Percentiles rank a stretch among this genome's conserved stretches.
Conservation (phyloP, 1,140 invertebrate genomes). For the Dolichoris vasculosae region DNA sequence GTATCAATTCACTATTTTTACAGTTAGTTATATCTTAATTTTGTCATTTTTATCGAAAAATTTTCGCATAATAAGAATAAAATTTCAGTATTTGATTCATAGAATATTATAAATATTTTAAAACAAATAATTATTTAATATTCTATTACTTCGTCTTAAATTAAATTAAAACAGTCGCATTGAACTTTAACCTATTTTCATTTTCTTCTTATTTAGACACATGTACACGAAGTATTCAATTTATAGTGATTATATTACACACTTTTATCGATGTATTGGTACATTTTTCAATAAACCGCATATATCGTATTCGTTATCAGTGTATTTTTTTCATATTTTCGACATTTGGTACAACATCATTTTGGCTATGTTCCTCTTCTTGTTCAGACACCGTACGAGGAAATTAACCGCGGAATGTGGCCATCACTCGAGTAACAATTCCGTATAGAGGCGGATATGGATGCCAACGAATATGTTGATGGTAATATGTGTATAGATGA, state of each 20-base stretch:
- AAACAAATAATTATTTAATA: too few species aligned
- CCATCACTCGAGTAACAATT: not conserved
- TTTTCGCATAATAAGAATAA: too few species aligned
- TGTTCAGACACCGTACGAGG: conserved; percentile 55
- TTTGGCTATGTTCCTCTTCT: not conserved
- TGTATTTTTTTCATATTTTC: conserved; percentile 27
- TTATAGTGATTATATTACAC: not conserved
- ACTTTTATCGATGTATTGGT: not conserved
- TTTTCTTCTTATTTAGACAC: not conserved
- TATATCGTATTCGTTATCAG: not conserved
- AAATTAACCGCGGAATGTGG: conserved; percentile 69
- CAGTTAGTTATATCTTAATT: too few species aligned
- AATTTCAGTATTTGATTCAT: too few species aligned
- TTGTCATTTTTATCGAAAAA: too few species aligned
- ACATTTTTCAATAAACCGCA: conserved; percentile 38
- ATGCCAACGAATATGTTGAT: not conserved
- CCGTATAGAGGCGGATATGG: not conserved
- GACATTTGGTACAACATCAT: not conserved
- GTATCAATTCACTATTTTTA: too few species aligned
- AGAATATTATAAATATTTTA: too few species aligned
- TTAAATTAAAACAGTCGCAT: too few species aligned
- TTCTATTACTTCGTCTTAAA: too few species aligned
- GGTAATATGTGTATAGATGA: not conserved
- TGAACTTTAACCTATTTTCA: not conserved
- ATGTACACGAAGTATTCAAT: conserved; percentile 10